A percentile compares a stretch with the other conserved stretches of the same genome.
Conservation (phyloP, 2,888 invertebrate species). For the Teinopalpus imperialis region DNA sequence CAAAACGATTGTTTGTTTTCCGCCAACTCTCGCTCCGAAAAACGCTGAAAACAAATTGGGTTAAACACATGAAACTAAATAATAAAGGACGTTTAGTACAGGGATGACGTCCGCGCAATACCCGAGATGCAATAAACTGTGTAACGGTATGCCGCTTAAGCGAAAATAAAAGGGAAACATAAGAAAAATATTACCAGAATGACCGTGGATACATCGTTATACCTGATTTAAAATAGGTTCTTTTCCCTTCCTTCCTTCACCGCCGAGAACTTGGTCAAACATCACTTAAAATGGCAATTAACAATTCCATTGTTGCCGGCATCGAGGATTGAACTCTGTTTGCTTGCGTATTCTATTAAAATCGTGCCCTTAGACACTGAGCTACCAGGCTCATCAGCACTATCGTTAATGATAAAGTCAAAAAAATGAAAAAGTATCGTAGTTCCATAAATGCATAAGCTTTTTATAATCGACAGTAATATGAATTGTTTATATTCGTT, state of each 20-base stretch:
- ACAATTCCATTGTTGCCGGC: no score
- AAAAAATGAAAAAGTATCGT: no score
- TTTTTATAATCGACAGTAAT: neutral
- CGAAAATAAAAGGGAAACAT: constrained; percentile 8
- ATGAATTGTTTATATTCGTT: neutral
- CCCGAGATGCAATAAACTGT: neutral
- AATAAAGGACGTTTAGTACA: constrained; percentile 22
- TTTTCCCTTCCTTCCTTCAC: no score
- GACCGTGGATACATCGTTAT: neutral
- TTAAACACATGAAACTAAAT: constrained; percentile 22
- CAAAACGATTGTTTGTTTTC: constrained; percentile 16
- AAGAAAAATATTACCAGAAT: neutral
- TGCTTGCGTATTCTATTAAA: no score
- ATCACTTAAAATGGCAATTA: no score
- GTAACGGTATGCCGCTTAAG: constrained; percentile 5
- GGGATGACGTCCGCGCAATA: constrained; percentile 9
- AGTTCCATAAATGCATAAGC: no score
- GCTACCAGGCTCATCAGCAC: no score
- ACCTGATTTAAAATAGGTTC: no score
- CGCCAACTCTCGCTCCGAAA: constrained; percentile 12
- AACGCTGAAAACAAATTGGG: constrained; percentile 14
- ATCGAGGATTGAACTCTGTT: no score
- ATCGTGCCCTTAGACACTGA: no score
- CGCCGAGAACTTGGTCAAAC: no score
- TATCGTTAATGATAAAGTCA: no score